Evolutionary conservation across 1,140 invertebrate species (phyloP).

Genomic region (Diachasmimorpha longicaudata): DNA sequence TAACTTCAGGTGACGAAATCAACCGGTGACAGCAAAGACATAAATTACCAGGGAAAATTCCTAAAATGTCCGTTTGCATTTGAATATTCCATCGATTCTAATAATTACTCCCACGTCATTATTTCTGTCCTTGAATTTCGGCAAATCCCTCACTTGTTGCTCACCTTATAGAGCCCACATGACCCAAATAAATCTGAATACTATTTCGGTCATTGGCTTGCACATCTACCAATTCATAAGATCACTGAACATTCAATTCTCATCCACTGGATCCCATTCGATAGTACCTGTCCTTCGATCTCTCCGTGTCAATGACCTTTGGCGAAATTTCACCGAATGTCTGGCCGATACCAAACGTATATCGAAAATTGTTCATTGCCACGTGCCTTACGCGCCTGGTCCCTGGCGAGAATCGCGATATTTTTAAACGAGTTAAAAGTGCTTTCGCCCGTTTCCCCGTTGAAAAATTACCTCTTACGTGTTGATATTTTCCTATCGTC

Average conservation of each 20-base stretch:
- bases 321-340: constrained; percentile 22
- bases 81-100: no score
- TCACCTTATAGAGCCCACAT: not conserved
- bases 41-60: no score
- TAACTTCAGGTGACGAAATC: not conserved
- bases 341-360: constrained; percentile 13
- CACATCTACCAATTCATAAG: not conserved
- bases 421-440: constrained; percentile 2
- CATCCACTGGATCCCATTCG: not conserved
- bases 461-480: not conserved
- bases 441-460: not conserved
- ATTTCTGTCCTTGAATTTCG: not conserved
- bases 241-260: not conserved
- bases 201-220: not conserved
- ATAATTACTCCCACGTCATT: not conserved
- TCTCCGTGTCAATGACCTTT: constrained; percentile 39
- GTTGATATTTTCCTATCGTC: not conserved
- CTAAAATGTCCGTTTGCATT: no score
- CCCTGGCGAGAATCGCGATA: not conserved
- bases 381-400: constrained; percentile 38
- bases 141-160: not conserved
- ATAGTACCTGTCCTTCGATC: not conserved
- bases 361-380: constrained; percentile 48
- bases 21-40: no score
- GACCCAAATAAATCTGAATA: not conserved